Percentiles rank a stretch among this genome's conserved stretches.
Evolutionary conservation across 2,113 vertebrate genomes (phyloP).

Genomic region (Desmodus rotundus): DNA sequence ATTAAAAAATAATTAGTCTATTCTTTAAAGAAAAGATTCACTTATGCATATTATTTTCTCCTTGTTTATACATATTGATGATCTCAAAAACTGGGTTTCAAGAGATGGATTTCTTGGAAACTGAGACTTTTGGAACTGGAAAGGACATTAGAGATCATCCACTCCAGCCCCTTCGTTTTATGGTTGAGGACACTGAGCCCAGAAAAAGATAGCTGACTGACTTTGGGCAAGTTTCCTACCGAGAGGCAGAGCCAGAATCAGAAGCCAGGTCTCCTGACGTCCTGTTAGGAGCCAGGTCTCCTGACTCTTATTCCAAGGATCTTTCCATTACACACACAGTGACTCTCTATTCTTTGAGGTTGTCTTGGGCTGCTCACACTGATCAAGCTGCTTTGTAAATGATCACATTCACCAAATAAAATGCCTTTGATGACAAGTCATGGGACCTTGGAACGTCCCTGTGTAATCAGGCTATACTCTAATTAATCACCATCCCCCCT

Average conservation of each 20-base stretch:
- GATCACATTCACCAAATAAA: slow-evolving; percentile 34
- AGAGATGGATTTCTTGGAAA: slow-evolving; percentile 49
- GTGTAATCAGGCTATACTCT: neutral
- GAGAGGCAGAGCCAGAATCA: slow-evolving; percentile 50
- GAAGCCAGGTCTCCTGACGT: slow-evolving; percentile 68
- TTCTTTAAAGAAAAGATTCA: slow-evolving; percentile 16
- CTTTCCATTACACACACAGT: slow-evolving; percentile 67
- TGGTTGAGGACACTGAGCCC: slow-evolving; percentile 48
- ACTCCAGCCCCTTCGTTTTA: slow-evolving; percentile 51
- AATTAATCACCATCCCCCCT: neutral
- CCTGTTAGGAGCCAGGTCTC: slow-evolving; percentile 62
- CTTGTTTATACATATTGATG: neutral
- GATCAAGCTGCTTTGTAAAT: slow-evolving; percentile 28
- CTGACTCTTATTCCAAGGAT: slow-evolving; percentile 53
- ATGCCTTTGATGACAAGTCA: slow-evolving; percentile 38
- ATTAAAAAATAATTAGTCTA: neutral
- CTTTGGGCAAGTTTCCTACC: slow-evolving; percentile 54
- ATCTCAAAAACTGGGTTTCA: slow-evolving; percentile 32
- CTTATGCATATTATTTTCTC: neutral
- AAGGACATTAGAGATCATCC: slow-evolving; percentile 40
- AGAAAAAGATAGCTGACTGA: slow-evolving; percentile 69
- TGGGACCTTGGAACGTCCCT: neutral
- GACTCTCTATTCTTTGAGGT: slow-evolving; percentile 58
- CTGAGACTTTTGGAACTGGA: slow-evolving; percentile 35
- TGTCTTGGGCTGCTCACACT: neutral